These are phyloP conservation scores for Sebastes vulpes DNA, from an alignment of 2,797 vertebrate genomes.

Conservation along the genomic window DNA sequence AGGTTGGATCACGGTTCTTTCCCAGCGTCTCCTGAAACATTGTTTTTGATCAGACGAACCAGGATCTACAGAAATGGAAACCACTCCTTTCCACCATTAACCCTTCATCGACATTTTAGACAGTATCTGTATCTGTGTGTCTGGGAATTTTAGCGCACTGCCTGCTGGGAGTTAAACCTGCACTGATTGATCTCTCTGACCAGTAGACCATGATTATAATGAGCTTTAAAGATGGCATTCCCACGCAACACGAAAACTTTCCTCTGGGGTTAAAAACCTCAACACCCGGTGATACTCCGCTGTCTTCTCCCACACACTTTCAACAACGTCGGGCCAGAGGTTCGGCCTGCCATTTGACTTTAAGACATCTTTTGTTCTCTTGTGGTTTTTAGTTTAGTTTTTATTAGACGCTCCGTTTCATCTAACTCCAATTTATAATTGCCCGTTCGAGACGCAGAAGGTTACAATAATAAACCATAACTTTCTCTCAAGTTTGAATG, in stretches of 20 bases:
- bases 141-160: background rate
- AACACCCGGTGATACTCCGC: conserved; percentile 38
- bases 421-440: conserved; percentile 82
- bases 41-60: conserved; percentile 51
- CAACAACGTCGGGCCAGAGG: conserved; percentile 46
- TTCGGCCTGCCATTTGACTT: conserved; percentile 45
- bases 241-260: conserved; percentile 25
- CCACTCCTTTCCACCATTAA: conserved; percentile 6
- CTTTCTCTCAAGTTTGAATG: conserved; percentile 61
- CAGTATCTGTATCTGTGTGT: background rate
- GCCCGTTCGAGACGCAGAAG: conserved; percentile 65
- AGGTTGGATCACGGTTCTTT: conserved; percentile 57
- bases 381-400: conserved; percentile 70
- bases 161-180: conserved; percentile 16
- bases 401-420: conserved; percentile 75
- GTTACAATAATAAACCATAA: conserved; percentile 81
- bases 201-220: conserved; percentile 22
- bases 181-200: background rate
- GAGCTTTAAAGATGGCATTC: conserved; percentile 69
- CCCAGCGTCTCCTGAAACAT: conserved; percentile 56
- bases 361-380: conserved; percentile 72
- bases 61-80: conserved; percentile 50
- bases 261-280: conserved; percentile 44
- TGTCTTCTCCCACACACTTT: conserved; percentile 69
- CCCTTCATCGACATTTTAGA: background rate